Evolutionary conservation across 2,888 invertebrate genomes (phyloP).

Genomic region (Drosophila pseudotakahashii): DNA sequence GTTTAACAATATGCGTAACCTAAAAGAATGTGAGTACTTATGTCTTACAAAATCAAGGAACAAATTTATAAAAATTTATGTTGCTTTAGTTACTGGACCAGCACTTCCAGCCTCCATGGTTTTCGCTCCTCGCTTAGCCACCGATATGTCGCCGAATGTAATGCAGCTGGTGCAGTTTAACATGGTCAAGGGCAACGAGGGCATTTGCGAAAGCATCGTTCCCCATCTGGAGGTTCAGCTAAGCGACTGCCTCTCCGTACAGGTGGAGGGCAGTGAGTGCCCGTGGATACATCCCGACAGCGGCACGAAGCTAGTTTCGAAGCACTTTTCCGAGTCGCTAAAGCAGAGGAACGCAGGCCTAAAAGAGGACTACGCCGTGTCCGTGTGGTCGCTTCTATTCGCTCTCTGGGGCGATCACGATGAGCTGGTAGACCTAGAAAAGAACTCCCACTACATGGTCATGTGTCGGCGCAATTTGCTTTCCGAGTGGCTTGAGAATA

Average conservation of each 20-base stretch:
- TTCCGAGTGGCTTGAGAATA: slow-evolving; percentile 87
- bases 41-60: too few relatives aligned
- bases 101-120: slow-evolving; percentile 53
- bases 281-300: slow-evolving; percentile 77
- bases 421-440: slow-evolving; percentile 85
- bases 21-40: slow-evolving; percentile 49
- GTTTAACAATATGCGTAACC: slow-evolving; percentile 55
- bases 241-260: slow-evolving; percentile 85
- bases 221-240: slow-evolving; percentile 88
- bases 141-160: slow-evolving; percentile 76
- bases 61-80: background rate
- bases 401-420: slow-evolving; percentile 94
- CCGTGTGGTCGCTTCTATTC: slow-evolving; percentile 90
- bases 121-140: slow-evolving; percentile 70
- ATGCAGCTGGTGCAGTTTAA: slow-evolving; percentile 80
- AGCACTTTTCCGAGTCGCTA: slow-evolving; percentile 86
- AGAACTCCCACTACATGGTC: slow-evolving; percentile 85
- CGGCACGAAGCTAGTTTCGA: slow-evolving; percentile 85
- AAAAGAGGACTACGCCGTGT: slow-evolving; percentile 82
- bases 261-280: slow-evolving; percentile 85
- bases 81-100: slow-evolving; percentile 27
- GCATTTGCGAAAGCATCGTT: slow-evolving; percentile 86
- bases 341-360: slow-evolving; percentile 78
- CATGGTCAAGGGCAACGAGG: slow-evolving; percentile 62
- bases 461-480: slow-evolving; percentile 87